Percentiles rank a stretch among this genome's conserved stretches.
phyloP scores from a whole-genome alignment of 2,888 invertebrate genomes.

The Trichogramma evanescens region DNA sequence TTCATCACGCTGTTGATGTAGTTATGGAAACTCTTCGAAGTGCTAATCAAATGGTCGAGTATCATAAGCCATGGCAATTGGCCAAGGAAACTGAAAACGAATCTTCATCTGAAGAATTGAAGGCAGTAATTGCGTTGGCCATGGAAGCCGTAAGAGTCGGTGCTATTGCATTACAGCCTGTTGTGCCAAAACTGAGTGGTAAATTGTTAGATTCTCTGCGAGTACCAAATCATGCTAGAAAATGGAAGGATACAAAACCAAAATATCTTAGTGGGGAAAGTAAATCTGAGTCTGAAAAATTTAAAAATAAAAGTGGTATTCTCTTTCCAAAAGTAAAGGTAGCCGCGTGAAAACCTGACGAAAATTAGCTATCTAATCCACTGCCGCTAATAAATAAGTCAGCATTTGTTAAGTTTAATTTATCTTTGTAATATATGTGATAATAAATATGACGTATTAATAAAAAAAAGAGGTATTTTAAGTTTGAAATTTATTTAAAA shows the following conservation, averaged over 20 bases:
- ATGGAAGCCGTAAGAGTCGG: constrained; percentile 78
- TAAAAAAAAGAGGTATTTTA: constrained; percentile 8
- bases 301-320: constrained; percentile 25
- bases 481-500: constrained; percentile 2
- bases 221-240: constrained; percentile 48
- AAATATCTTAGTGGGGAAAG: constrained; percentile 19
- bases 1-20: constrained; percentile 75
- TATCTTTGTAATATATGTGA: not conserved
- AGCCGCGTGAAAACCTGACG: not conserved
- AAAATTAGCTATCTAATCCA: no score
- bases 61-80: constrained; percentile 82
- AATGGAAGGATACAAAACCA: constrained; percentile 49
- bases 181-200: constrained; percentile 68
- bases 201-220: constrained; percentile 65
- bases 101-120: constrained; percentile 53
- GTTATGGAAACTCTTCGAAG: constrained; percentile 67
- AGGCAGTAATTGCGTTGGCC: constrained; percentile 71
- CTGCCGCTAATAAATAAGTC: no score
- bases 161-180: constrained; percentile 76
- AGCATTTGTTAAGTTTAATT: not conserved
- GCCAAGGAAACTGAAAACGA: constrained; percentile 53
- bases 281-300: not conserved
- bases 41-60: constrained; percentile 82
- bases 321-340: constrained; percentile 33
- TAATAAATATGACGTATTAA: not conserved